A percentile compares a stretch with the other conserved stretches of the same genome.
Conservation (phyloP, 2,113 vertebrate genomes). For the Sander vitreus region DNA sequence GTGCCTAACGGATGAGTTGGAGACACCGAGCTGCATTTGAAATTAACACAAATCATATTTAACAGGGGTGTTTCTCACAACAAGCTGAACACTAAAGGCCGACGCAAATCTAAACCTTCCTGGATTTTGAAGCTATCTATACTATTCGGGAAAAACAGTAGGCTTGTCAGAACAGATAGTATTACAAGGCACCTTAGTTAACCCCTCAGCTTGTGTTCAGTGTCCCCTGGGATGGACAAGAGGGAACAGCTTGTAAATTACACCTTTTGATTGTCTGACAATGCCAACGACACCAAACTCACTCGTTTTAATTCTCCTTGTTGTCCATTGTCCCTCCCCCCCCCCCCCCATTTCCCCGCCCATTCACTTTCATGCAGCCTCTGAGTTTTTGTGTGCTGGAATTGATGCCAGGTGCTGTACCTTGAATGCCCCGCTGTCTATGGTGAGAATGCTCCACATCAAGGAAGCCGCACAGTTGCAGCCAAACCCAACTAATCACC, state of each 20-base stretch:
- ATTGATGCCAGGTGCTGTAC: constrained; percentile 80
- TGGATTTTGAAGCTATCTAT: constrained; percentile 22
- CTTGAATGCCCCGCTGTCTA: constrained; percentile 70
- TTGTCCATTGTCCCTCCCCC: constrained; percentile 21
- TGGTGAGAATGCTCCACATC: constrained; percentile 72
- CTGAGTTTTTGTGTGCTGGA: constrained; percentile 67
- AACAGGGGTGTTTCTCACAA: constrained; percentile 50
- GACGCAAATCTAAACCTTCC: constrained; percentile 23
- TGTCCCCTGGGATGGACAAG: constrained; percentile 47
- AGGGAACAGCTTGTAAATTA: constrained; percentile 69
- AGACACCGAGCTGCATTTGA: constrained; percentile 48
- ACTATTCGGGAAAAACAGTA: constrained; percentile 18
- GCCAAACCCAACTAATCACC: constrained; percentile 72
- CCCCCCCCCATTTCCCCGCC: constrained; percentile 33
- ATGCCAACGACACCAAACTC: constrained; percentile 52
- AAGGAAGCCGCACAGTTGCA: constrained; percentile 73
- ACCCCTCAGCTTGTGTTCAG: constrained; percentile 35
- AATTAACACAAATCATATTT: constrained; percentile 52
- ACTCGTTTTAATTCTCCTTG: constrained; percentile 51
- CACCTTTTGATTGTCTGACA: constrained; percentile 70
- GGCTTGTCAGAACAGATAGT: constrained; percentile 59
- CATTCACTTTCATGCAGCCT: constrained; percentile 69
- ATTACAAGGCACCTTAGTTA: constrained; percentile 61
- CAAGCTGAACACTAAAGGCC: constrained; percentile 19
- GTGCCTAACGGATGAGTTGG: constrained; percentile 45